Evolutionary conservation across 2,797 vertebrate genomes (phyloP).

Genomic region (Alauda arvensis): DNA sequence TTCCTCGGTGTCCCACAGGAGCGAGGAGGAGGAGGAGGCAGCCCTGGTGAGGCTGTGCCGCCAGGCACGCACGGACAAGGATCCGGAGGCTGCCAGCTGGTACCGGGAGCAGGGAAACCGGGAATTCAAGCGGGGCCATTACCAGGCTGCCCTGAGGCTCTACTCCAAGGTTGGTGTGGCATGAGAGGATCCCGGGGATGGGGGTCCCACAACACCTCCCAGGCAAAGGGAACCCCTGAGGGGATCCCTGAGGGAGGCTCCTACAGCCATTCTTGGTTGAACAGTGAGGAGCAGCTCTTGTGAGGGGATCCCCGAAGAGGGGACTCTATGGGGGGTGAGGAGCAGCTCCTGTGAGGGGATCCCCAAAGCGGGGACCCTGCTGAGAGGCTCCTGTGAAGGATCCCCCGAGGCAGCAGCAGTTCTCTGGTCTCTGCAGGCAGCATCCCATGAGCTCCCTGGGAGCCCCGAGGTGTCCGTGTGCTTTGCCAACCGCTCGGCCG

Average conservation of each 20-base stretch:
- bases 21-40: neutral
- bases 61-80: neutral
- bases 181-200: neutral
- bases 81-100: neutral
- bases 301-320: neutral
- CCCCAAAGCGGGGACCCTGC: too few relatives aligned
- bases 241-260: neutral
- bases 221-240: neutral
- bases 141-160: neutral
- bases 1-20: neutral
- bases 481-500: slow-evolving; percentile 92
- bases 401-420: neutral
- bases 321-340: too few relatives aligned
- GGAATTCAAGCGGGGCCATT: neutral
- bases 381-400: neutral
- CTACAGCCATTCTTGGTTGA: neutral
- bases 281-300: neutral
- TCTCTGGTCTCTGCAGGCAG: slow-evolving; percentile 75
- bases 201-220: neutral
- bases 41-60: neutral
- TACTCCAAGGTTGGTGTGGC: neutral
- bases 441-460: slow-evolving; percentile 72
- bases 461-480: slow-evolving; percentile 84
- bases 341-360: neutral
- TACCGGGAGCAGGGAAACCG: slow-evolving; percentile 48